phyloP scores from a whole-genome alignment of 64 coral and sea anemone species.

The Dendronephthya gigantea region DNA sequence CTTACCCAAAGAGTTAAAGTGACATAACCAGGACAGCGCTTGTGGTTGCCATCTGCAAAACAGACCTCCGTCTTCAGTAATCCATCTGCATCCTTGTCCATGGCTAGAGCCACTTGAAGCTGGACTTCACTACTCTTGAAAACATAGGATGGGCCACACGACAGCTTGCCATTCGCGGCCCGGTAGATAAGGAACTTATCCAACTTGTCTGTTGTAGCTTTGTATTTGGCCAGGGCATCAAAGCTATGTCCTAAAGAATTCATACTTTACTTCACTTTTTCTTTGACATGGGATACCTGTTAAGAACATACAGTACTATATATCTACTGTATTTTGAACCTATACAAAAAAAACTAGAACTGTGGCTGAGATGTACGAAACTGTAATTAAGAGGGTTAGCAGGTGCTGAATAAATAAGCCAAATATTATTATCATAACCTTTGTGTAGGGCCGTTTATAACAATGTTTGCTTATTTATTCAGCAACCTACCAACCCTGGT shows the following conservation, averaged over 20 bases:
- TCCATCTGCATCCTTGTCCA: constrained; percentile 38
- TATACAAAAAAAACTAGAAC: too few species aligned
- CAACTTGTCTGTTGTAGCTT: constrained; percentile 38
- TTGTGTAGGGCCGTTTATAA: too few species aligned
- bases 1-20: constrained; percentile 53
- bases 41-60: constrained; percentile 49
- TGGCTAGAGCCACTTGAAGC: constrained; percentile 36
- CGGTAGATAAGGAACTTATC: constrained; percentile 44
- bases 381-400: too few species aligned
- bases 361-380: too few species aligned
- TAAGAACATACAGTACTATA: too few species aligned
- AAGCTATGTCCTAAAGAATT: constrained; percentile 45
- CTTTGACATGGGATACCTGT: constrained; percentile 22
- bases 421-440: too few species aligned
- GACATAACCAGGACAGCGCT: constrained; percentile 38
- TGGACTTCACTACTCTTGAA: constrained; percentile 5
- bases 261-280: constrained; percentile 22
- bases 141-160: constrained; percentile 2
- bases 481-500: too few species aligned
- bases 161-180: constrained; percentile 38
- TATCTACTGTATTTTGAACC: too few species aligned
- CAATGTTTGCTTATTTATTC: too few species aligned
- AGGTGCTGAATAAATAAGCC: too few species aligned
- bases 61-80: constrained; percentile 28
- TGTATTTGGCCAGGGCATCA: constrained; percentile 51